A percentile compares a stretch with the other conserved stretches of the same genome.
These are phyloP conservation scores for Gortyna flavago DNA, from an alignment of 2,888 invertebrate genomes.

Conservation along the genomic window DNA sequence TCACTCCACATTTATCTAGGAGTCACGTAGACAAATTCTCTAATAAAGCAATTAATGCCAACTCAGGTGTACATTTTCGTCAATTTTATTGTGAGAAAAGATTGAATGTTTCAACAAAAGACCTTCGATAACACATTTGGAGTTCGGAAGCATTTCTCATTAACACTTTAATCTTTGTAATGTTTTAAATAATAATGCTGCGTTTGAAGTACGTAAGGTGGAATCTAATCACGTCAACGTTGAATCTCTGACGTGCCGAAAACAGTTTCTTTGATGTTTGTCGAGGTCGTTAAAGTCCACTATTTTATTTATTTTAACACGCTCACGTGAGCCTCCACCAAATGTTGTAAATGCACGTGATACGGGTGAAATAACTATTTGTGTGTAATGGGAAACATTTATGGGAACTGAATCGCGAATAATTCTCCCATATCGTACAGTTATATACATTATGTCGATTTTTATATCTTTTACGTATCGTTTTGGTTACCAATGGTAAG, in stretches of 20 bases:
- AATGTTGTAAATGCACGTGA: conserved; percentile 50
- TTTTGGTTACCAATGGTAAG: not conserved
- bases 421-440: conserved; percentile 7
- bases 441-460: not conserved
- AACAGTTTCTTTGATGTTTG: conserved; percentile 45
- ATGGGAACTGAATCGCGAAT: conserved; percentile 25
- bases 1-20: conserved; percentile 7
- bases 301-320: conserved; percentile 47
- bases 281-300: conserved; percentile 31
- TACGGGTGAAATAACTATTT: conserved; percentile 41
- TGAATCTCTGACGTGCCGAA: conserved; percentile 35
- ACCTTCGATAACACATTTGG: conserved; percentile 46
- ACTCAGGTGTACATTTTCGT: conserved; percentile 21
- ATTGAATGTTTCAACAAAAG: conserved; percentile 12
- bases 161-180: conserved; percentile 62
- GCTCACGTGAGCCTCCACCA: conserved; percentile 18
- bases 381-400: conserved; percentile 25
- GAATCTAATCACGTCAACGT: conserved; percentile 53
- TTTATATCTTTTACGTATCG: not conserved
- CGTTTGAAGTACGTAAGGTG: conserved; percentile 42
- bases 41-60: conserved; percentile 48
- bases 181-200: conserved; percentile 49
- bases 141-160: conserved; percentile 51
- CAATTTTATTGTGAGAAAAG: conserved; percentile 29
- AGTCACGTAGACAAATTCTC: conserved; percentile 34